phyloP scores from a whole-genome alignment of 2,797 vertebrate species.

The Sebastes iracundus region DNA sequence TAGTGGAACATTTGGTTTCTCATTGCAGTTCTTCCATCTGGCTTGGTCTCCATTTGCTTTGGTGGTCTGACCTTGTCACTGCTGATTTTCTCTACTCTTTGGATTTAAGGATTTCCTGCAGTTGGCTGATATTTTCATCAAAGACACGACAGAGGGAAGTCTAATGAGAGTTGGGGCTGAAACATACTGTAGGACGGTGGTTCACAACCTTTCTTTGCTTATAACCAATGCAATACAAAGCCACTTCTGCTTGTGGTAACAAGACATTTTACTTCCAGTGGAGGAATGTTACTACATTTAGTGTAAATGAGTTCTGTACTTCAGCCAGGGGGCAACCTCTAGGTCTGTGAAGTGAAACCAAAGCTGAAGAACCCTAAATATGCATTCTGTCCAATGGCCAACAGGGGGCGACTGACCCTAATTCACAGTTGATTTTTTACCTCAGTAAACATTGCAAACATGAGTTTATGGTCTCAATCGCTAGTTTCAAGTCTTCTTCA shows the following conservation, averaged over 20 bases:
- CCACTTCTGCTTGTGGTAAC: background rate
- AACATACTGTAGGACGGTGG: background rate
- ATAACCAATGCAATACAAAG: background rate
- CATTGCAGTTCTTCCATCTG: background rate
- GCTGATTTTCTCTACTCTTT: background rate
- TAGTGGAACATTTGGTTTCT: slow-evolving; percentile 12
- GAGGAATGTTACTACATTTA: background rate
- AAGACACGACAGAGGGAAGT: background rate
- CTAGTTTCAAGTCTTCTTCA: too few relatives aligned
- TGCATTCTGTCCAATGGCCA: too few relatives aligned
- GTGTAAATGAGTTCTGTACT: too few relatives aligned
- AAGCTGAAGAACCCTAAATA: too few relatives aligned
- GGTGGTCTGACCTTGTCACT: slow-evolving; percentile 13
- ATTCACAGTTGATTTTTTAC: too few relatives aligned
- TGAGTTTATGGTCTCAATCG: too few relatives aligned
- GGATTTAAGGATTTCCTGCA: background rate
- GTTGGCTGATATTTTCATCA: background rate
- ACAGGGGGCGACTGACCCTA: too few relatives aligned
- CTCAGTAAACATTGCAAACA: too few relatives aligned
- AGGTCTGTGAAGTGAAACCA: too few relatives aligned
- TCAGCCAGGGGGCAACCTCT: too few relatives aligned
- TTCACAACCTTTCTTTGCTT: background rate
- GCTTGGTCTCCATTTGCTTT: slow-evolving; percentile 7
- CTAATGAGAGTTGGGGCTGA: background rate
- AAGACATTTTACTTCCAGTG: background rate